These are phyloP conservation scores for Anseranas semipalmata DNA, from an alignment of 2,113 vertebrate genomes.

Conservation along the genomic window DNA sequence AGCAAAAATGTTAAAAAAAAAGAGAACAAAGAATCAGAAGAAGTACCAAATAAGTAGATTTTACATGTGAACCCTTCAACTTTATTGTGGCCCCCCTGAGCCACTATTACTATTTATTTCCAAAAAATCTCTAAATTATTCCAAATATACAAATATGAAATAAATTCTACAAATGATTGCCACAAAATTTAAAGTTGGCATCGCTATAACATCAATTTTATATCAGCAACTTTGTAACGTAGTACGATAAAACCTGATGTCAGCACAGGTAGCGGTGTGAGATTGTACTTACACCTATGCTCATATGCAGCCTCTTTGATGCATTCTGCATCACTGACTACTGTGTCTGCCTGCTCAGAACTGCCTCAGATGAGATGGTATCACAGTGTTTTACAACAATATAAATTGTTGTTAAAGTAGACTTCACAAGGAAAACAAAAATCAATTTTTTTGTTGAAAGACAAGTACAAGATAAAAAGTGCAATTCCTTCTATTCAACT, in stretches of 20 bases:
- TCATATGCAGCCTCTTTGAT: conserved; percentile 8
- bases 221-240: background rate
- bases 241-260: background rate
- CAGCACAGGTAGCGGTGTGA: background rate
- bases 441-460: background rate
- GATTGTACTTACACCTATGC: background rate
- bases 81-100: background rate
- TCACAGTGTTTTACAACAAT: background rate
- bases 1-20: background rate
- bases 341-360: background rate
- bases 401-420: background rate
- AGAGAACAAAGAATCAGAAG: background rate
- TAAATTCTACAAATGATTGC: background rate
- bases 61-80: background rate
- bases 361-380: background rate
- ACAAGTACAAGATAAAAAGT: conserved; percentile 7
- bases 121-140: background rate
- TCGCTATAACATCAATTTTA: background rate
- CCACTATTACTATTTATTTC: background rate
- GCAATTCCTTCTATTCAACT: conserved; percentile 8
- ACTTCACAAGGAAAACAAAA: background rate
- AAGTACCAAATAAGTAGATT: background rate
- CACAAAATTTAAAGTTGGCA: background rate
- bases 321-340: conserved; percentile 29
- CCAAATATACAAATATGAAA: background rate